Evolutionary conservation across 2,797 vertebrate species (phyloP).

Genomic region (Lepidocolaptes lacrymiger): DNA sequence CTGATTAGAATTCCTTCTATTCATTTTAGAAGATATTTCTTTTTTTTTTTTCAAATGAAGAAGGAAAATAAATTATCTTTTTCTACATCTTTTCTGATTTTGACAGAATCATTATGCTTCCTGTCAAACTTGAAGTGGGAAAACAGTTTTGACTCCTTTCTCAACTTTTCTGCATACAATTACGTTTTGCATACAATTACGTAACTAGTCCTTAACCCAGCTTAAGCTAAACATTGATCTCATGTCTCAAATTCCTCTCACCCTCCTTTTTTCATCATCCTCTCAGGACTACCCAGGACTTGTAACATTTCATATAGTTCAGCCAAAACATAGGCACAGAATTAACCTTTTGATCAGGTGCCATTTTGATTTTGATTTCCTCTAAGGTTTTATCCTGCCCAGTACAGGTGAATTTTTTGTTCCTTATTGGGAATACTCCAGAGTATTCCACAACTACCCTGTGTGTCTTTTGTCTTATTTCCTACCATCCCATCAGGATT

Average conservation of each 20-base stretch:
- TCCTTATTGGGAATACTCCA: background rate
- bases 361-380: background rate
- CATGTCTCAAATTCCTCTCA: background rate
- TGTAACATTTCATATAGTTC: background rate
- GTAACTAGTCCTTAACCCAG: background rate
- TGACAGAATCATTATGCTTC: background rate
- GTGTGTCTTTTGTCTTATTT: background rate
- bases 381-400: background rate
- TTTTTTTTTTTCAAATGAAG: background rate
- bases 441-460: background rate
- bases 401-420: background rate
- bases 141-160: background rate
- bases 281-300: background rate
- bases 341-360: background rate
- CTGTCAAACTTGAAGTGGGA: background rate
- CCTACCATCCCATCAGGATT: background rate
- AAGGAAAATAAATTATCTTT: background rate
- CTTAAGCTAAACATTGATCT: background rate
- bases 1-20: background rate
- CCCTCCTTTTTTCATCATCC: background rate
- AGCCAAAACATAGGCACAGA: background rate
- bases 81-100: background rate
- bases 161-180: background rate
- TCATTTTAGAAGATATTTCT: background rate
- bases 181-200: background rate